Base-by-base conservation (phyloP, 2,888 invertebrate species). In the Andrena bicolor region DNA sequence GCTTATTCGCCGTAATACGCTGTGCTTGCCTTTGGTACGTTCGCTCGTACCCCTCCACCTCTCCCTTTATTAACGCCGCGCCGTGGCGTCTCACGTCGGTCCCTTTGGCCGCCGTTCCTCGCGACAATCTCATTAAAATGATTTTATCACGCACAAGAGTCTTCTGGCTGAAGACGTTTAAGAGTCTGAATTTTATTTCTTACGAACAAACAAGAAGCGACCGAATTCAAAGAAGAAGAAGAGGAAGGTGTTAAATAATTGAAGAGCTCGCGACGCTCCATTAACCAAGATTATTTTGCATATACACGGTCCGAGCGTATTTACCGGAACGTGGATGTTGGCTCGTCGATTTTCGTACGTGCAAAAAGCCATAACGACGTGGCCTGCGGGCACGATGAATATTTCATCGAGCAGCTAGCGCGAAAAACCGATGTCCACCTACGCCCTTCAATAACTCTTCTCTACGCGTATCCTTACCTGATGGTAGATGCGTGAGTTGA, bases 81-180 rank as follows among this genome's bases (percentile, higher is more conserved):
- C 41, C 41, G 41, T 1, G 41, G 16, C 41, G 41, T 3, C 16
- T 16, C 13, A 5, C 41, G 41, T 41, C 41, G 41, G 58, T 56
- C 48, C 73, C 71, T 82, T 80, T 70, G 58, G 56, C 70, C 69
- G 71, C 73, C 71, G 49, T 70, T 75, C 23, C 72, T 66, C 66
- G 70, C 69, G 80, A 72, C 84, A 89, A 91, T 91, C 92, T 91
- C 91, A 92, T 93, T 92, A 92, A 91, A 92, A 91, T 91, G 89
- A 92, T 91, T 90, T 91, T 73, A 70, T 73, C 80, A 68, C 75
- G 77, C 80, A n/a, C 23, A 53, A 65, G 72, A 30, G 53, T 49
- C 53, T 51, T 63, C 53, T 13, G 49, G 49, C 13, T 53, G 13
- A 16, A 49, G 60, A 48, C 26, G 16, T 60, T 20, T 30, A 30